Base-by-base conservation (phyloP, 2,888 invertebrate genomes). In the Pseudanteris insignis region DNA sequence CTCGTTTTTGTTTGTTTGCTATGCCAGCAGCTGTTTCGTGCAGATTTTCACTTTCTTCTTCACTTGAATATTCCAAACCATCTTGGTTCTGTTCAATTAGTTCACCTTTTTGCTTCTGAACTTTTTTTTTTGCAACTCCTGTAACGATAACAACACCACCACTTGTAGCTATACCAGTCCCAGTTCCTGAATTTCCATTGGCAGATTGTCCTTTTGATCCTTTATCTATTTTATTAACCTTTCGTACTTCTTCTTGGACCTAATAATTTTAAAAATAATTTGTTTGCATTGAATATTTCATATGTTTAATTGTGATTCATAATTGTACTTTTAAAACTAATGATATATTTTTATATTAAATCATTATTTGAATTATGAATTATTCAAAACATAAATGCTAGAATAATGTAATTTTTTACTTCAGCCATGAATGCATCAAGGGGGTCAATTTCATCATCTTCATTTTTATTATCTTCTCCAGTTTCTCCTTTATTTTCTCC, bases 31-130 rank as follows among this genome's bases (percentile, higher is more conserved):
- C 92, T 12, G 94, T 91, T 63, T 94, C 91, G 68, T 95, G 94
- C 43, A 96, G 86, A 75, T 96, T 96, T 77, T 96, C 96, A 2
- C 92, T 89, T 73, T 97, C 96, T 78, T 97, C 97, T 80, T 97
- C 97, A 8, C 96, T 96, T 0, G 96, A 96, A 82, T 98, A 97
- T 83, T 96, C 99, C 61, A 98, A 82, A 0, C 94, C 96, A 78
- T 99, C 98, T 81, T 96, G 95, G 81, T 99, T 97, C 78, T 96
- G 97, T 81, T 99, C 97, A 74, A 99, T 95, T n/a, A 99, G 83
- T 81, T 99, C 98, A 44, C 99, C 99, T 75, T 97, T 96, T 68
- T 91, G 88, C 68, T 89, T 89, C 14, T 85, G 84, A 21, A 86
- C 84, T 64, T 88, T 88, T 72, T 91, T 90, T 77, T 94, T 94